Evolutionary conservation across 2,113 vertebrate species (phyloP).

Genomic region (Calidris pugnax): DNA sequence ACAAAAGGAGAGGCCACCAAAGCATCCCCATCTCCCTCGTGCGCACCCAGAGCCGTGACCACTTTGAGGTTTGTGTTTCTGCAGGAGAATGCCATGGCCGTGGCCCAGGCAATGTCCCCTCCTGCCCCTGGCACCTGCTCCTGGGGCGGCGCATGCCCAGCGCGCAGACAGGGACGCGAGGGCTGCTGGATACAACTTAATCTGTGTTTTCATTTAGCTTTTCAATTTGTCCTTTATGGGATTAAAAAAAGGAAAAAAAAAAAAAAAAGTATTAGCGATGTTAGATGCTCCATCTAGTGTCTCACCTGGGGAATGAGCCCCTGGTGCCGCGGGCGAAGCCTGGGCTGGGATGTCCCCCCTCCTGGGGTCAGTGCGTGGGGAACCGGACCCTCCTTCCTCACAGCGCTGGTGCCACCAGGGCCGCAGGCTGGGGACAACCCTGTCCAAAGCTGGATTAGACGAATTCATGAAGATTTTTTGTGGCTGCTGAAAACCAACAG

Average conservation of each 20-base stretch:
- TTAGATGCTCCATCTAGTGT: slow-evolving; percentile 64
- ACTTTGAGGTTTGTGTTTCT: neutral
- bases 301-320: slow-evolving; percentile 14
- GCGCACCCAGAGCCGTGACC: rapidly evolving
- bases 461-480: neutral
- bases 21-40: rapidly evolving
- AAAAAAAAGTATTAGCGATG: neutral
- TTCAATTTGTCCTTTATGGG: neutral
- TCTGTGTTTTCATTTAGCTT: neutral
- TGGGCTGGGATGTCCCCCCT: neutral
- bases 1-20: neutral
- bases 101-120: neutral
- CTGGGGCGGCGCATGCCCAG: rapidly evolving
- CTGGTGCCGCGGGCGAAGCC: neutral
- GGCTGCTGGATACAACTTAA: neutral
- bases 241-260: neutral
- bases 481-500: neutral
- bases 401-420: rapidly evolving
- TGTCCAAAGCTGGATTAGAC: neutral
- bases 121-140: rapidly evolving
- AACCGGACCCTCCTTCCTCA: neutral
- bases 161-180: rapidly evolving
- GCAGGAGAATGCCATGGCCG: neutral
- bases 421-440: rapidly evolving
- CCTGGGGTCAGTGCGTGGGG: rapidly evolving